A percentile compares a stretch with the other conserved stretches of the same genome.
Evolutionary conservation across 2,888 invertebrate genomes (phyloP).

Genomic region (Aelia acuminata): DNA sequence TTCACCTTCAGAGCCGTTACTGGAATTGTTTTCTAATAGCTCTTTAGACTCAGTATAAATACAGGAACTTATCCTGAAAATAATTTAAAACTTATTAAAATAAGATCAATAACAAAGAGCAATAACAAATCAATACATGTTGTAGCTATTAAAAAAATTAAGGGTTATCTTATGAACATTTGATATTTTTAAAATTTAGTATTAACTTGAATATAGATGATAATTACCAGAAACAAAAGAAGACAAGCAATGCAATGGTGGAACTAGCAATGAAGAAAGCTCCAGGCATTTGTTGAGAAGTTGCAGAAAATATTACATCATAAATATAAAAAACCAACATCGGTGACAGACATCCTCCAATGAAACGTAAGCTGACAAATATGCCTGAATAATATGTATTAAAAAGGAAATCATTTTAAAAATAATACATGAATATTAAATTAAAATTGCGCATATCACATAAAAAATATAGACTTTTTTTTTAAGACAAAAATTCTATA

Average conservation of each 20-base stretch:
- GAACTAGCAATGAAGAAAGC: slow-evolving; percentile 20
- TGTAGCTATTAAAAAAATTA: not conserved
- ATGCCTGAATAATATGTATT: too few relatives aligned
- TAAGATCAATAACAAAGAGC: not conserved
- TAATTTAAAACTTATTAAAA: not conserved
- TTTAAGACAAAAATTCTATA: too few relatives aligned
- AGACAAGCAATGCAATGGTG: not conserved
- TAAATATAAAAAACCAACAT: slow-evolving; percentile 5
- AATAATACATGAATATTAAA: not conserved
- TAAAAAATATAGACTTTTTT: too few relatives aligned
- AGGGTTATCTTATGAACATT: too few relatives aligned
- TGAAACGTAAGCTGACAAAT: slow-evolving; percentile 34
- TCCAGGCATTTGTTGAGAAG: not conserved
- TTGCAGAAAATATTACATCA: not conserved
- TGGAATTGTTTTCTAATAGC: not conserved
- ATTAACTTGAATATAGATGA: too few relatives aligned
- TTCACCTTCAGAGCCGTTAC: not conserved
- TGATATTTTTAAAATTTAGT: too few relatives aligned
- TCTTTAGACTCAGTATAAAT: not conserved
- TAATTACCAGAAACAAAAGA: slow-evolving; percentile 29
- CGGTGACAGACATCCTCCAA: slow-evolving; percentile 19
- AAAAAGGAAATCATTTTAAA: not conserved
- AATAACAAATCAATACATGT: not conserved
- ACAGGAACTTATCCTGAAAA: not conserved
- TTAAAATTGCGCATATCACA: too few relatives aligned